Percentiles rank a stretch among this genome's conserved stretches.
Conservation (phyloP, 2,888 invertebrate genomes). For the Xanthostigma xanthostigma region DNA sequence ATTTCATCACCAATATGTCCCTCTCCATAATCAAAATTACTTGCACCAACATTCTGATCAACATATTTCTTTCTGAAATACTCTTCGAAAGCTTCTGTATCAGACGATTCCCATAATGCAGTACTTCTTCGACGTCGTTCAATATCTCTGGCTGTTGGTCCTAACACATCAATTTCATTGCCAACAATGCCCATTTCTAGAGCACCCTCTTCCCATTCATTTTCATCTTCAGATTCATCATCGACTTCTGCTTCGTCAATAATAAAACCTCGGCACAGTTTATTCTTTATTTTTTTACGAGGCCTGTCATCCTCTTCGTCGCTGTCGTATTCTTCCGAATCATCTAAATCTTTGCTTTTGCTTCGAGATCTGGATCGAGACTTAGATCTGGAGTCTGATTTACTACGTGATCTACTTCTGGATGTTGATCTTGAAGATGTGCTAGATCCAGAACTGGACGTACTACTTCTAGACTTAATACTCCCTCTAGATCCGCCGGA, state of each 20-base stretch:
- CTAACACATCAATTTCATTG: conserved; percentile 81
- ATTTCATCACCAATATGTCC: conserved; percentile 98
- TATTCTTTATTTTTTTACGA: conserved; percentile 68
- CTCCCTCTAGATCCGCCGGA: conserved; percentile 43
- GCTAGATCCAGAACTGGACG: conserved; percentile 18
- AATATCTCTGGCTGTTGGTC: conserved; percentile 87
- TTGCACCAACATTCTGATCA: conserved; percentile 67
- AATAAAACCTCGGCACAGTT: conserved; percentile 78
- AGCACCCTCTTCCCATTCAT: conserved; percentile 93
- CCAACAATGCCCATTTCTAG: conserved; percentile 86
- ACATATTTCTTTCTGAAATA: conserved; percentile 93
- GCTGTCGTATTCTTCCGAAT: conserved; percentile 64
- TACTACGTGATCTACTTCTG: conserved; percentile 16
- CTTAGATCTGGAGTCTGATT: conserved; percentile 28
- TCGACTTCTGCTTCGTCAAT: conserved; percentile 93
- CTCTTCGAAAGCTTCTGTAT: conserved; percentile 80
- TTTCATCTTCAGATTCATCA: conserved; percentile 87
- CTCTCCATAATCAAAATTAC: conserved; percentile 91
- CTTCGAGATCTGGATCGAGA: conserved; percentile 31
- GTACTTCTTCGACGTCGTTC: conserved; percentile 75
- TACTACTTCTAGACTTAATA: conserved; percentile 26
- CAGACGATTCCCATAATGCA: conserved; percentile 70
- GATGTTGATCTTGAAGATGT: conserved; percentile 25
- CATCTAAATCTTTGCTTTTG: conserved; percentile 56
- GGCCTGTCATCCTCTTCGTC: conserved; percentile 69